Base-by-base conservation (phyloP, 2,888 invertebrate species). In the Oligia strigilis region DNA sequence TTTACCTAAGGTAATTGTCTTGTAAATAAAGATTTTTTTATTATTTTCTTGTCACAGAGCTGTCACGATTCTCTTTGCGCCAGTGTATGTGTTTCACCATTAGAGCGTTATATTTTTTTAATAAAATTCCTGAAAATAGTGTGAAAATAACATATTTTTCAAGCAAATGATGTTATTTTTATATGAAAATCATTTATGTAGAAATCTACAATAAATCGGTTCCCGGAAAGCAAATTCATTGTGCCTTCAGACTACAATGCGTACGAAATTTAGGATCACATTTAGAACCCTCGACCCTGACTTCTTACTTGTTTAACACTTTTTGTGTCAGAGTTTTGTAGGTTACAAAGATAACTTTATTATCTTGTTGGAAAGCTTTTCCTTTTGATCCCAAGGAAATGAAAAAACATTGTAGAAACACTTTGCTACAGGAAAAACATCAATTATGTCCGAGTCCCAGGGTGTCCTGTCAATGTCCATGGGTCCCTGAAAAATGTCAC, bases 341-440 rank as follows among this genome's bases (percentile, higher is more conserved):
- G 36, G 72, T 80, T 72, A 52, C 69, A 70, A 17, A 29, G 19
- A 72, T 70, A 72, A 52, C 58, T 67, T 75, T 72, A 58, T 62
- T 76, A 75, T 87, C 66, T 75, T 70, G 36, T 49, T 66, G n/a
- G 5, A 36, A 62, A 43, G 66, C 71, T 73, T 76, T 70, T 74
- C 43, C 5, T 70, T 83, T 75, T 75, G 72, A 79, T 69, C 60
- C 72, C 23, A 73, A 82, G 40, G 36, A 81, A 70, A 72, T 77
- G 65, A 77, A 85, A 81, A 73, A 71, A 65, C 29, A 60, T 70
- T 75, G n/a, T 65, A 77, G 52, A 75, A 84, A 83, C 74, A 71
- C 43, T 84, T 80, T 82, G 75, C 60, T 72, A 73, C 70, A 67
- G 78, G 72, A 78, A 89, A 85, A 84, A 43, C 81, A 84, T 88